Evolutionary conservation across 37 sponge, comb jelly and placozoan genomes (phyloP), one percentile per base, ranked within the genome.

Genomic region (Halichondria panicea): DNA sequence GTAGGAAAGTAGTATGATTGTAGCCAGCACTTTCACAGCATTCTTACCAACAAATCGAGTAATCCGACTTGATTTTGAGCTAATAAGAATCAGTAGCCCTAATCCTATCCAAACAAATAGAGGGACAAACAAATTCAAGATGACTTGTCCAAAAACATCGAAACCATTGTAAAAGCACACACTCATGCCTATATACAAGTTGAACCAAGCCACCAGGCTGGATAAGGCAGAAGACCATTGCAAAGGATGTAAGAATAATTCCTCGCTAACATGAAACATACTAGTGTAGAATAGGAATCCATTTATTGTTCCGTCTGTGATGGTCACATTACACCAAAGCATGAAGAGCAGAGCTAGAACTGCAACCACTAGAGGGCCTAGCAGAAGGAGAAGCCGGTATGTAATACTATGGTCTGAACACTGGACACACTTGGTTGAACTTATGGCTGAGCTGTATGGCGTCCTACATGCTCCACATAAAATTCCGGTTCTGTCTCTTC

Each of bases 161-260:
- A 83, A 69, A 62, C 84, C 76, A 44, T 43, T 9, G 34, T 83
- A 83, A 52, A 83, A 45, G 28, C 84, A 83, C 0, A 33, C 44
- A 4, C 40, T 21, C 24, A 76, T 31, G 48, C 67, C 76, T 4
- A 82, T 5, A 43, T 61, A 54, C 4, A 83, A 63, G 53, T 68
- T 83, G 22, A 75, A 33, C 74, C 66, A 83, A 11, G 84, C 69
- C 2, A 83, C 11, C 27, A 82, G n/a, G n/a, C n/a, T n/a, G n/a
- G n/a, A n/a, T n/a, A n/a, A n/a, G n/a, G n/a, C n/a, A n/a, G n/a
- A n/a, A n/a, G n/a, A n/a, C n/a, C n/a, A n/a, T n/a, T 40, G 3
- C 25, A 3, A 3, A 40, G 4, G 4, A 31, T 55, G 34, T 12
- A 31, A 3, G 6, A 54, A 31, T 2, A 12, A 8, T 15, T 35